Percentiles rank a stretch among this genome's conserved stretches.
These are phyloP conservation scores for Anthophora plumipes DNA, from an alignment of 2,888 invertebrate genomes.

Conservation along the genomic window DNA sequence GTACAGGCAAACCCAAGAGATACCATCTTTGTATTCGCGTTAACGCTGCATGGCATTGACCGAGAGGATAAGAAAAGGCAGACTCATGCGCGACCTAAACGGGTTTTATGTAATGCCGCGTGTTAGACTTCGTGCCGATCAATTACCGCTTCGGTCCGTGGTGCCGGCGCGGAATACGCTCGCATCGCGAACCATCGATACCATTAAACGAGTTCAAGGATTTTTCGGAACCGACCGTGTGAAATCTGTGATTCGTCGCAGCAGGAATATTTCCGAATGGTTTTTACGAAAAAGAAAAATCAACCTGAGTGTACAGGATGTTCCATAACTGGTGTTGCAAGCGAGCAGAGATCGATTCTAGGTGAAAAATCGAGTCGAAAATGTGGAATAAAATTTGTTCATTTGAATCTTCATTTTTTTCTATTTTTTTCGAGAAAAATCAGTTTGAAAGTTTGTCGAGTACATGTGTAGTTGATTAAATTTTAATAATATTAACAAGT, in stretches of 20 bases:
- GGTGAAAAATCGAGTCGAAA: too few relatives aligned
- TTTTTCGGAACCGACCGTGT: constrained; percentile 12
- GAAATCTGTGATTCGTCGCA: constrained; percentile 4
- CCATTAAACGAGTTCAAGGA: constrained; percentile 50
- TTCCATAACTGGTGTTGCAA: too few relatives aligned
- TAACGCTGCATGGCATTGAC: constrained; percentile 65
- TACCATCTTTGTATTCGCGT: constrained; percentile 60
- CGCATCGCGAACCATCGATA: constrained; percentile 8
- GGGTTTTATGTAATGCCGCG: constrained; percentile 68
- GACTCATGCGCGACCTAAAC: constrained; percentile 63
- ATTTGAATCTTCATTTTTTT: too few relatives aligned
- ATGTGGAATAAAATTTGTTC: too few relatives aligned
- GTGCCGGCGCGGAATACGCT: constrained; percentile 12
- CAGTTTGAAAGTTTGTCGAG: too few relatives aligned
- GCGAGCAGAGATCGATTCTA: too few relatives aligned
- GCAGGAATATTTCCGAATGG: not conserved
- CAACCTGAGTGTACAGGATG: not conserved
- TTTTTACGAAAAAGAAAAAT: not conserved
- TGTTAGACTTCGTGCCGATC: constrained; percentile 58
- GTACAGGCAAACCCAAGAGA: constrained; percentile 34
- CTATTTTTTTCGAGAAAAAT: too few relatives aligned
- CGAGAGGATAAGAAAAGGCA: constrained; percentile 62
- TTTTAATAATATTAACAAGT: too few relatives aligned
- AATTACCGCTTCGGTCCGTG: constrained; percentile 45
- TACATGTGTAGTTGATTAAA: too few relatives aligned